Percentiles rank a stretch among this genome's conserved stretches.
phyloP scores from a whole-genome alignment of 2,113 vertebrate genomes.

The Chaetops frenatus region DNA sequence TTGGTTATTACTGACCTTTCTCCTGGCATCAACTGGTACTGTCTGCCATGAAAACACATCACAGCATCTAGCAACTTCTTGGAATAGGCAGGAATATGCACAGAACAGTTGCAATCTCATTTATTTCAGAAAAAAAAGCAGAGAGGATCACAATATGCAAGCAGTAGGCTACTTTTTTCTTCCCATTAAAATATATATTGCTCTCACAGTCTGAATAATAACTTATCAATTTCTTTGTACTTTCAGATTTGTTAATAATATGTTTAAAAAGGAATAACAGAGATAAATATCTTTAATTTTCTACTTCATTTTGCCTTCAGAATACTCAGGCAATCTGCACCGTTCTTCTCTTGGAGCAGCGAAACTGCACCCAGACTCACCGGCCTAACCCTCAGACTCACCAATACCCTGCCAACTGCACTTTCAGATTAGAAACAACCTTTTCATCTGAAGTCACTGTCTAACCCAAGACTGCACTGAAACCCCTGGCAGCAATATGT shows the following conservation, averaged over 20 bases:
- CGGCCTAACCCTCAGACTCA: background rate
- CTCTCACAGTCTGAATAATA: background rate
- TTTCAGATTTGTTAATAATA: conserved; percentile 48
- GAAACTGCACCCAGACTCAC: background rate
- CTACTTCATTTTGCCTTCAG: conserved; percentile 50
- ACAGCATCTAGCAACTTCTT: background rate
- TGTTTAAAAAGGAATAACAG: conserved; percentile 47
- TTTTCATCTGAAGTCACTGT: background rate
- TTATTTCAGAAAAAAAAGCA: background rate
- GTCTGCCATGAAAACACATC: background rate
- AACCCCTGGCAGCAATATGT: background rate
- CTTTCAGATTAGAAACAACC: background rate
- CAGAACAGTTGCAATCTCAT: background rate
- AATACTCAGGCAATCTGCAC: background rate
- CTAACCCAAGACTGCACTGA: background rate
- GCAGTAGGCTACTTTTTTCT: background rate
- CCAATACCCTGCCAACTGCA: background rate
- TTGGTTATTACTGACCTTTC: background rate
- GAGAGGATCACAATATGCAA: background rate
- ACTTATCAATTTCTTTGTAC: conserved; percentile 16
- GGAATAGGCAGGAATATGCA: background rate
- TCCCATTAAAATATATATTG: background rate
- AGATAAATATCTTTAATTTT: conserved; percentile 74
- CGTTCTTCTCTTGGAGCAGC: conserved; percentile 25
- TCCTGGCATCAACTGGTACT: background rate